Conservation (phyloP, 2,888 invertebrate genomes). For the Frankliniella intonsa region DNA sequence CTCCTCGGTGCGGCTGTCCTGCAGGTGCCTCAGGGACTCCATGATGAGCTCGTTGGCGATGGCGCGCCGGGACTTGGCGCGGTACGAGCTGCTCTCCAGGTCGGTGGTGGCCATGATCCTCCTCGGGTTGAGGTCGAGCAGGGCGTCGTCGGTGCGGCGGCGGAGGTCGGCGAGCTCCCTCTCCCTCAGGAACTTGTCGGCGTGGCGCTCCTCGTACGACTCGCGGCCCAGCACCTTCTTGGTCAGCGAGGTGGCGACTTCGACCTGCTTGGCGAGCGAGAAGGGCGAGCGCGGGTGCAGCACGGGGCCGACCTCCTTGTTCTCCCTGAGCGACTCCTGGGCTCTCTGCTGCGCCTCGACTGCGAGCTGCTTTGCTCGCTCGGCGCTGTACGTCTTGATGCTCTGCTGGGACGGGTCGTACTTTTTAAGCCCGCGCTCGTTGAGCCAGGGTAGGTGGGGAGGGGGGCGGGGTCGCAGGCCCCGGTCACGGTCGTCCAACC, state of each 20-base stretch:
- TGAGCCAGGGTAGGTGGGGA: conserved; percentile 70
- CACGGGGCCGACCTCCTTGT: conserved; percentile 1
- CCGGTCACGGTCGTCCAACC: conserved; percentile 62
- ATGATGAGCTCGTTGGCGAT: conserved; percentile 26
- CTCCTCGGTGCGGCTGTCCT: conserved; percentile 18
- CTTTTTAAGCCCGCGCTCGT: conserved; percentile 63
- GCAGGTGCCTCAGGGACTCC: conserved; percentile 12
- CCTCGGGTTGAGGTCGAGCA: neutral
- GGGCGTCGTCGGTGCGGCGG: conserved; percentile 4
- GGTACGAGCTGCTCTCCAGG: conserved; percentile 7
- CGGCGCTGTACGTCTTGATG: conserved; percentile 9
- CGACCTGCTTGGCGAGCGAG: conserved; percentile 25
- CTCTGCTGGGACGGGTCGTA: conserved; percentile 44
- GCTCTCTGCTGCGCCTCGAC: neutral
- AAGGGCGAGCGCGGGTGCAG: conserved; percentile 1
- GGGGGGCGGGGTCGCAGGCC: conserved; percentile 40
- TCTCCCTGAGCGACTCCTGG: neutral
- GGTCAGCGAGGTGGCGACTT: conserved; percentile 13
- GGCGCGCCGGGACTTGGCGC: conserved; percentile 20
- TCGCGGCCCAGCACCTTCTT: neutral
- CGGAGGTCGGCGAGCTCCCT: conserved; percentile 2
- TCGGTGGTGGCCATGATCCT: conserved; percentile 8
- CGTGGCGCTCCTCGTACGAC: conserved; percentile 4
- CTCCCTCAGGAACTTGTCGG: neutral
- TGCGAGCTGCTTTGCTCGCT: neutral